Conservation (phyloP, 2,797 vertebrate species). For the Neopelma chrysocephalum region DNA sequence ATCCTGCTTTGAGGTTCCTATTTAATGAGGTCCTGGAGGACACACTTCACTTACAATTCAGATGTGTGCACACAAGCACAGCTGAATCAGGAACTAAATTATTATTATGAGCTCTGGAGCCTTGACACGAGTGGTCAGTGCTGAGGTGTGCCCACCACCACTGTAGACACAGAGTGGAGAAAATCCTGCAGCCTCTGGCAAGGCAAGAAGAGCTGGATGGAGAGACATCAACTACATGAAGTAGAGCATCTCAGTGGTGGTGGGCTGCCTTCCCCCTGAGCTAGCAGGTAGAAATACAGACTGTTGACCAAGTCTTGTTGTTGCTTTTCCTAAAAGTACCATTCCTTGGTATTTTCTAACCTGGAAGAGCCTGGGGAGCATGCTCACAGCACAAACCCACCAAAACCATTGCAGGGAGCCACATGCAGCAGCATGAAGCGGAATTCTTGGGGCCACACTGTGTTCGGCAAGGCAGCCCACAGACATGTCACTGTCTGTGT, state of each 20-base stretch:
- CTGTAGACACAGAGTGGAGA: not conserved
- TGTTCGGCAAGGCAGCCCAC: not conserved
- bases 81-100: not conserved
- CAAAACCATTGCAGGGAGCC: not conserved
- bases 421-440: rapidly evolving
- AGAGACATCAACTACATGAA: not conserved
- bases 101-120: not conserved
- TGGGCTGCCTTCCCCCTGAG: not conserved
- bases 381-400: not conserved
- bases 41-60: not conserved
- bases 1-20: not conserved
- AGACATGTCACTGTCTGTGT: rapidly evolving
- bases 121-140: not conserved
- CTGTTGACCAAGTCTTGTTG: not conserved
- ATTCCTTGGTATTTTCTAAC: not conserved
- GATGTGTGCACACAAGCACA: not conserved
- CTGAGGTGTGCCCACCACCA: not conserved
- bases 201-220: not conserved
- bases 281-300: not conserved
- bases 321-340: not conserved
- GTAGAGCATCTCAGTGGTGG: not conserved
- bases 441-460: rapidly evolving
- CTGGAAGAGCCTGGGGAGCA: rapidly evolving
- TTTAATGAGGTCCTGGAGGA: not conserved
- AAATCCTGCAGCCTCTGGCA: not conserved